Conservation (phyloP, 2,888 invertebrate species). For the Aspidiotus rigidus region DNA sequence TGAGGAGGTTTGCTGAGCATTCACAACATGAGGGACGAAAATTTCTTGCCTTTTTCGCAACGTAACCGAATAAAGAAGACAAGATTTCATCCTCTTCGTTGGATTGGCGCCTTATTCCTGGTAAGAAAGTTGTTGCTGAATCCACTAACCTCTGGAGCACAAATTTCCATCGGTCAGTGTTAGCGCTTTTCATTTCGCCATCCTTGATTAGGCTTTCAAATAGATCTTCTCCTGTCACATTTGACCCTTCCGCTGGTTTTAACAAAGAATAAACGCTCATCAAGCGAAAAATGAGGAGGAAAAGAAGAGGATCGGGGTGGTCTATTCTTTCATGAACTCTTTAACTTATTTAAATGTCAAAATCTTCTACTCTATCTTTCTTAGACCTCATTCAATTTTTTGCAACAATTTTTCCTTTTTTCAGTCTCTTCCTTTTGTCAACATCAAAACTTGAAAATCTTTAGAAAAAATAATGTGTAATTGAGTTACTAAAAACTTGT, state of each 20-base stretch:
- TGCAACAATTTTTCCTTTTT: too few species aligned
- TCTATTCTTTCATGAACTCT: too few species aligned
- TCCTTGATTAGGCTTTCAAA: conserved; percentile 3
- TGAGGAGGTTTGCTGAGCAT: not conserved
- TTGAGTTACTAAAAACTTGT: too few species aligned
- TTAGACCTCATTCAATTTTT: not conserved
- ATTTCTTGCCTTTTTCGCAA: not conserved
- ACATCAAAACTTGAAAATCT: too few species aligned
- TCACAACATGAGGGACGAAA: not conserved
- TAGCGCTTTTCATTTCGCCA: not conserved
- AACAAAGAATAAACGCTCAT: not conserved
- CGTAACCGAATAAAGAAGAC: not conserved
- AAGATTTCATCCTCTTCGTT: not conserved
- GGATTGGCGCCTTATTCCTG: too few species aligned
- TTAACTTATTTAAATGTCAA: too few species aligned
- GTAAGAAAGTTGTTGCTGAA: not conserved
- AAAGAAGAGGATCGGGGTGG: not conserved
- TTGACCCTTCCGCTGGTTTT: not conserved
- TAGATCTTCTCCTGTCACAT: not conserved
- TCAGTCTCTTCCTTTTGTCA: too few species aligned
- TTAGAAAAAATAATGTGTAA: too few species aligned
- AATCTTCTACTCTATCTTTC: too few species aligned
- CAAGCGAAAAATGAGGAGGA: conserved; percentile 4
- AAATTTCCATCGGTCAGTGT: not conserved
- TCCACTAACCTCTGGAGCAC: not conserved